Evolutionary conservation across 1,140 invertebrate genomes (phyloP).

Genomic region (Aphaenogaster floridana): DNA sequence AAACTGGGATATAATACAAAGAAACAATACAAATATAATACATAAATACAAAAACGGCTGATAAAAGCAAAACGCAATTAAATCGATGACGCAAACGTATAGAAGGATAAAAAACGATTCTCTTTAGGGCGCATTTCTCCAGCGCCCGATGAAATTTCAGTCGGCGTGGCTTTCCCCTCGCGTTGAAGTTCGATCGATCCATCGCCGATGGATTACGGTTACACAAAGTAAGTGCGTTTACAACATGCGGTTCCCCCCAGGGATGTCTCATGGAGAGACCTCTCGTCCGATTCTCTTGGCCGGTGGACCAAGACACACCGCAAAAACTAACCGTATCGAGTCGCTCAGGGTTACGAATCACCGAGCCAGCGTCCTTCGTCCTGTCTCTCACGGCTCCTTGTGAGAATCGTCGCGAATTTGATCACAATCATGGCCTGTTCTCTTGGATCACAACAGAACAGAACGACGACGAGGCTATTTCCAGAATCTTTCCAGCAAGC

Average conservation of each 20-base stretch:
- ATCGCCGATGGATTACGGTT: conserved; percentile 64
- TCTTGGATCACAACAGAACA: conserved; percentile 44
- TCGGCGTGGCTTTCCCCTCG: conserved; percentile 68
- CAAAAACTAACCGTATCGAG: conserved; percentile 78
- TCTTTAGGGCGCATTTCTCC: background rate
- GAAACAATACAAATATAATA: background rate
- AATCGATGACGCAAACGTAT: background rate
- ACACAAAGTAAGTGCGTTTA: conserved; percentile 65
- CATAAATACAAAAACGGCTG: background rate
- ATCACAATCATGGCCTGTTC: conserved; percentile 58
- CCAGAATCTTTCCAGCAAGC: conserved; percentile 35
- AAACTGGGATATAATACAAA: background rate
- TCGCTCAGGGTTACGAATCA: conserved; percentile 62
- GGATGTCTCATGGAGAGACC: conserved; percentile 69
- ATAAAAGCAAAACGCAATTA: background rate
- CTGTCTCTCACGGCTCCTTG: conserved; percentile 68
- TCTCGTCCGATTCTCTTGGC: conserved; percentile 39
- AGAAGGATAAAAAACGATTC: conserved; percentile 10
- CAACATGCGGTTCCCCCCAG: conserved; percentile 62
- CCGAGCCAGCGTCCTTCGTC: conserved; percentile 52
- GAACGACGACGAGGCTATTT: conserved; percentile 44
- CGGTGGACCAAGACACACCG: conserved; percentile 79
- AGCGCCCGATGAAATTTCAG: conserved; percentile 80
- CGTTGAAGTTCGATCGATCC: conserved; percentile 72
- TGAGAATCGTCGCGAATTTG: conserved; percentile 74